Evolutionary conservation across 2,113 vertebrate species (phyloP), one percentile per base, ranked within the genome.

Genomic region (Cyprinus carpio): DNA sequence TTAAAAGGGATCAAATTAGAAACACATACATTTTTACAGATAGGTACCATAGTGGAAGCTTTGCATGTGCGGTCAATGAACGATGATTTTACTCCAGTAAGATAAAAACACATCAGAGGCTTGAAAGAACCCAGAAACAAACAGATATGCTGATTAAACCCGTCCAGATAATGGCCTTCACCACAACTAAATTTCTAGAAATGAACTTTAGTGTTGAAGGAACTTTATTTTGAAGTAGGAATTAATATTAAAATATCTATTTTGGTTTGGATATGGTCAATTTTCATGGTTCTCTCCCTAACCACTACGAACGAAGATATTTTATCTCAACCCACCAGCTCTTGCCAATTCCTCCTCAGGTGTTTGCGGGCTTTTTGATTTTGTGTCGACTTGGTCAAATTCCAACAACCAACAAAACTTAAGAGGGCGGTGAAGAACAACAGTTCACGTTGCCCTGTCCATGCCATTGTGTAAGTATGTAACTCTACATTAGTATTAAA

Each of bases 351-450:
- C 83, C 86, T 54, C n/a, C 2, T 1, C 4, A 9, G 0, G 0
- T 87, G 83, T 62, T 87, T n/a, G n/a, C n/a, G n/a, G n/a, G 86
- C 43, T n/a, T n/a, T 84, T 81, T n/a, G 6, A 18, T 1, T 84
- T 81, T n/a, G n/a, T n/a, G 0, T 51, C 18, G 51, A 34, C 27
- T 43, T 31, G n/a, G n/a, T 10, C 20, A 54, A 37, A 81, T 87
- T 46, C 86, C n/a, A n/a, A n/a, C 82, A 9, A 2, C 0, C 2
- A 1, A 1, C 12, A 37, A 25, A 12, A 23, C n/a, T 87, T 16
- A 0, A 11, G 29, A 9, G 15, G 0, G 25, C 65, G 7, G 0
- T 13, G 23, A 76, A 27, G 56, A n/a, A 75, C 43, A 25, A n/a
- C n/a, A 0, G 4, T 27, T 18, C 54, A 7, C 6, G 0, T 3